These are phyloP conservation scores for Gymnorhina tibicen DNA, from an alignment of 2,113 vertebrate genomes.

Conservation along the genomic window DNA sequence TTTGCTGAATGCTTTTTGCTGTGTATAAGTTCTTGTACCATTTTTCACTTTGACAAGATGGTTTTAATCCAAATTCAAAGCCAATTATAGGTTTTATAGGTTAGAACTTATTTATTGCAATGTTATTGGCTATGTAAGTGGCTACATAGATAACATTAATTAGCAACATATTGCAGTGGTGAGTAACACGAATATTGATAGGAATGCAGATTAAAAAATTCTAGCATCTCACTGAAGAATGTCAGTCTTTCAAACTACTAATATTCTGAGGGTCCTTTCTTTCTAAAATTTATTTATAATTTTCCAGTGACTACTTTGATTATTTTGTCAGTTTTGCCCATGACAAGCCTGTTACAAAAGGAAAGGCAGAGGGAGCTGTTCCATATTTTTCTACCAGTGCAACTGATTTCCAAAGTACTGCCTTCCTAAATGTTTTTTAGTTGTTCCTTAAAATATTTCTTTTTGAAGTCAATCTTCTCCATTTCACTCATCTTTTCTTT, in stretches of 20 bases:
- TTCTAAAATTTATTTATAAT: neutral
- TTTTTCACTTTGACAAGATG: neutral
- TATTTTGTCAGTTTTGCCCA: neutral
- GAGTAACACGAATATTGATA: accelerated
- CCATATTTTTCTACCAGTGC: neutral
- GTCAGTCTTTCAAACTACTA: neutral
- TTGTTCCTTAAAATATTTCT: neutral
- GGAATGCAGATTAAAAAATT: neutral
- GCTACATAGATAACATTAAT: neutral
- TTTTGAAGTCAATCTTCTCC: neutral
- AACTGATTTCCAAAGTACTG: neutral
- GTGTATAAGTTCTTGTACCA: accelerated
- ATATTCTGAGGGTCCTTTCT: neutral
- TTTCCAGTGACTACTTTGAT: neutral
- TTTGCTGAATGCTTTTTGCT: neutral
- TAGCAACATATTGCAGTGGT: neutral
- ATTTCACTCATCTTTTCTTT: neutral
- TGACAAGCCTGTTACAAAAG: neutral
- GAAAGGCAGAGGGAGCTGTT: neutral
- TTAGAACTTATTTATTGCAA: neutral
- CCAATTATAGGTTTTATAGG: neutral
- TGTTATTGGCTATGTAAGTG: neutral
- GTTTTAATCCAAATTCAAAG: neutral
- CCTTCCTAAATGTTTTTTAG: neutral
- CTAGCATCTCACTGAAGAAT: neutral